Conservation (phyloP, 30 jellyfish, hydroid and myxozoan genomes). For the Sanderia malayensis region DNA sequence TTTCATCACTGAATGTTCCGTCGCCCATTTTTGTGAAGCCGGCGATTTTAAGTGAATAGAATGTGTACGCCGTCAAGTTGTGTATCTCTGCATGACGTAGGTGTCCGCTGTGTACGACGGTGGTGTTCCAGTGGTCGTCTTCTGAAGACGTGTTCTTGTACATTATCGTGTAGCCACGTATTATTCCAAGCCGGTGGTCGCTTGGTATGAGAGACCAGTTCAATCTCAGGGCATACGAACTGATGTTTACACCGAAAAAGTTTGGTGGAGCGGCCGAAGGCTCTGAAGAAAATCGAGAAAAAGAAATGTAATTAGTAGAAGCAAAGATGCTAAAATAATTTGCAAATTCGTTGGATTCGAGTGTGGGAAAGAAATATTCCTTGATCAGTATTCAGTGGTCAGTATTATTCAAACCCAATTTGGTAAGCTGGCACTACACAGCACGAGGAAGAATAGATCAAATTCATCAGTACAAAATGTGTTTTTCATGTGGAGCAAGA, state of each 20-base stretch:
- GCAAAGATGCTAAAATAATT: no score
- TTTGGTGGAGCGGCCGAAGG: constrained; percentile 27
- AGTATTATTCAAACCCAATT: no score
- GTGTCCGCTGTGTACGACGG: constrained; percentile 15
- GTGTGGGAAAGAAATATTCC: no score
- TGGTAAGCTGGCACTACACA: no score
- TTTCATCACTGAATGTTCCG: constrained; percentile 24
- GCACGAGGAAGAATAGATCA: no score
- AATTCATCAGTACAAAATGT: no score
- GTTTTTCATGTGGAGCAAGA: no score
- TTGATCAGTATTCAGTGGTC: no score
- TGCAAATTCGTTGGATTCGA: no score
- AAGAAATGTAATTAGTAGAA: not conserved
- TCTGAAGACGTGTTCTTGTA: constrained; percentile 22
- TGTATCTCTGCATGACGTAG: not conserved
- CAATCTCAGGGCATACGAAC: constrained; percentile 36
- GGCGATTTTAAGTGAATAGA: constrained; percentile 35
- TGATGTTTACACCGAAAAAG: constrained; percentile 28
- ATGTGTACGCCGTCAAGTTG: constrained; percentile 30
- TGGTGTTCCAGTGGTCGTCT: constrained; percentile 24
- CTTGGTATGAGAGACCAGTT: constrained; percentile 47
- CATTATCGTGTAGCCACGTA: constrained; percentile 31
- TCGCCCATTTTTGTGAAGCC: constrained; percentile 36
- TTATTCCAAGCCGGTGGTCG: constrained; percentile 43
- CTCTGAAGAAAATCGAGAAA: not conserved